These are phyloP conservation scores for Platyscapa corneri DNA, from an alignment of 1,140 invertebrate genomes.

Conservation along the genomic window DNA sequence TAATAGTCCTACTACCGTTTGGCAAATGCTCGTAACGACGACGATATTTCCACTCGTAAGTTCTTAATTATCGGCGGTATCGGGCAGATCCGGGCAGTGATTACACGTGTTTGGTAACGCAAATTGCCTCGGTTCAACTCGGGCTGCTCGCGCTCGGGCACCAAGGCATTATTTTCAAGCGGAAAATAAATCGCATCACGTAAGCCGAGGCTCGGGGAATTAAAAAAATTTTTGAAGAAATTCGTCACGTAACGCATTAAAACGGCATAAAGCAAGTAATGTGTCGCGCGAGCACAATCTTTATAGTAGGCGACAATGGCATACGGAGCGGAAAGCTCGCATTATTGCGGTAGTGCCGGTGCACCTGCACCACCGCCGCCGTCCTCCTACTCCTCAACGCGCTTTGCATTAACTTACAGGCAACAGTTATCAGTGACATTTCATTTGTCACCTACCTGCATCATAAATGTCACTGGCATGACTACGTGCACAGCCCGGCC, in stretches of 20 bases:
- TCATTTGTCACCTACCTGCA: slow-evolving; percentile 68
- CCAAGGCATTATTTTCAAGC: neutral
- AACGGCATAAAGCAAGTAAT: neutral
- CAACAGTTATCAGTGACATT: slow-evolving; percentile 68
- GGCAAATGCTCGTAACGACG: too few relatives aligned
- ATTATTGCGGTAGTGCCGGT: slow-evolving; percentile 9
- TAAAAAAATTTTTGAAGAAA: neutral
- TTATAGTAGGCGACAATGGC: neutral
- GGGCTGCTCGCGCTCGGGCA: too few relatives aligned
- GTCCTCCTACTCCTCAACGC: neutral
- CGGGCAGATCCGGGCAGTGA: too few relatives aligned
- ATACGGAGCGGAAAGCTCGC: neutral
- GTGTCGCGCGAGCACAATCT: neutral
- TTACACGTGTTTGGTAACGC: too few relatives aligned
- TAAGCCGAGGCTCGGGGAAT: neutral
- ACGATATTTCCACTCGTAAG: too few relatives aligned
- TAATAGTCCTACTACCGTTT: too few relatives aligned
- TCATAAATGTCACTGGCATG: slow-evolving; percentile 64
- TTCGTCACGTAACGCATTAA: neutral
- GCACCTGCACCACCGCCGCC: slow-evolving; percentile 25
- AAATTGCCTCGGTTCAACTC: too few relatives aligned
- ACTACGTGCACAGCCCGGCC: slow-evolving; percentile 9
- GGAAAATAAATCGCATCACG: neutral
- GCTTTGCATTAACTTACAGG: slow-evolving; percentile 61
- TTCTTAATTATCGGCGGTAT: neutral